Conservation (phyloP, 2,888 invertebrate species). For the Molorchus minor region DNA sequence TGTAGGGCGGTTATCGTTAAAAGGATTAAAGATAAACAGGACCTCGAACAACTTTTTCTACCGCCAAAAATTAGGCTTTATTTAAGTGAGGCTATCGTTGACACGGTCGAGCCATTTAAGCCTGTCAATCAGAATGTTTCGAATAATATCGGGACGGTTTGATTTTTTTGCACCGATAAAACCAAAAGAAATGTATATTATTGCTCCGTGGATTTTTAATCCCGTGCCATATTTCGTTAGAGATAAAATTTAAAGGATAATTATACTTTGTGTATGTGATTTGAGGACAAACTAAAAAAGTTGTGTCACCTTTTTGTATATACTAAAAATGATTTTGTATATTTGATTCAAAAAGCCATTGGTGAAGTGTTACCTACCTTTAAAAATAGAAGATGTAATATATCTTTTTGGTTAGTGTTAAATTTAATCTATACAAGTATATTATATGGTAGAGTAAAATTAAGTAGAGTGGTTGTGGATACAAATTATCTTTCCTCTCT, state of each 20-base stretch:
- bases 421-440: too few relatives aligned
- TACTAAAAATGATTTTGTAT: slow-evolving; percentile 22
- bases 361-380: slow-evolving; percentile 45
- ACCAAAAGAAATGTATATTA: slow-evolving; percentile 3
- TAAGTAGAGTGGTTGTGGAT: too few relatives aligned
- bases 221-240: slow-evolving; percentile 22
- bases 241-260: background rate
- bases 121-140: slow-evolving; percentile 54
- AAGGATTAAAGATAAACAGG: slow-evolving; percentile 63
- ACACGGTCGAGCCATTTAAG: slow-evolving; percentile 56
- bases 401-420: background rate
- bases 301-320: slow-evolving; percentile 17
- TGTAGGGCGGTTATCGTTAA: slow-evolving; percentile 72
- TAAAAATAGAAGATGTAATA: too few relatives aligned
- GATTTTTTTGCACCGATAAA: slow-evolving; percentile 22
- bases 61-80: slow-evolving; percentile 69
- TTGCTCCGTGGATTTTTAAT: slow-evolving; percentile 19
- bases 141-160: slow-evolving; percentile 39
- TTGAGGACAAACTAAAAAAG: background rate
- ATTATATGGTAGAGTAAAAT: too few relatives aligned
- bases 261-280: background rate
- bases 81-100: slow-evolving; percentile 66
- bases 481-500: too few relatives aligned
- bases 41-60: slow-evolving; percentile 67
- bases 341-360: slow-evolving; percentile 42